A percentile compares a stretch with the other conserved stretches of the same genome.
Conservation (phyloP, 2,888 invertebrate genomes). For the Mesoligia furuncula region DNA sequence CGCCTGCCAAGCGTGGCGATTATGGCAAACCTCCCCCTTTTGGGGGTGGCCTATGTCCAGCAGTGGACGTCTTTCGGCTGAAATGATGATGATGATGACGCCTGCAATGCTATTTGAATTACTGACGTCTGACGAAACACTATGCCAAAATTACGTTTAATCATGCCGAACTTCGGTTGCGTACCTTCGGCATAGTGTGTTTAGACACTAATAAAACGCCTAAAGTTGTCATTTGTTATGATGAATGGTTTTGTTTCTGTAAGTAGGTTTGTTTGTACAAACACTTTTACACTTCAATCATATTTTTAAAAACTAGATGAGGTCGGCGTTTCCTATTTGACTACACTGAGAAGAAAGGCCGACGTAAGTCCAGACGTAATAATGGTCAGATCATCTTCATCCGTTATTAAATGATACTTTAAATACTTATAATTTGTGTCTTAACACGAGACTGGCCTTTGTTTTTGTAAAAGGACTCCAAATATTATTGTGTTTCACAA, state of each 20-base stretch:
- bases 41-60: no score
- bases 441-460: background rate
- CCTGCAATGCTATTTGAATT: no score
- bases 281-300: background rate
- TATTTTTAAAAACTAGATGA: background rate
- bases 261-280: background rate
- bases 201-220: background rate
- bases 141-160: no score
- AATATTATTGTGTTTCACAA: constrained; percentile 15
- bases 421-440: background rate
- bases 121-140: no score
- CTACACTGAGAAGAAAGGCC: background rate
- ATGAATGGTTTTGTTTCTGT: background rate
- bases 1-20: no score
- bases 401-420: background rate
- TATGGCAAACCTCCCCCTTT: no score
- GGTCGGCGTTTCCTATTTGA: background rate
- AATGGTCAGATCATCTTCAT: background rate
- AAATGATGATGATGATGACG: no score
- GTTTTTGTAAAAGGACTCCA: background rate
- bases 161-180: no score
- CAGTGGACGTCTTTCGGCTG: no score
- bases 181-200: no score
- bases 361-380: background rate
- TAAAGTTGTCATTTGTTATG: background rate